A percentile compares a stretch with the other conserved stretches of the same genome.
Evolutionary conservation across 2,888 invertebrate genomes (phyloP).

Genomic region (Chesias legatella): DNA sequence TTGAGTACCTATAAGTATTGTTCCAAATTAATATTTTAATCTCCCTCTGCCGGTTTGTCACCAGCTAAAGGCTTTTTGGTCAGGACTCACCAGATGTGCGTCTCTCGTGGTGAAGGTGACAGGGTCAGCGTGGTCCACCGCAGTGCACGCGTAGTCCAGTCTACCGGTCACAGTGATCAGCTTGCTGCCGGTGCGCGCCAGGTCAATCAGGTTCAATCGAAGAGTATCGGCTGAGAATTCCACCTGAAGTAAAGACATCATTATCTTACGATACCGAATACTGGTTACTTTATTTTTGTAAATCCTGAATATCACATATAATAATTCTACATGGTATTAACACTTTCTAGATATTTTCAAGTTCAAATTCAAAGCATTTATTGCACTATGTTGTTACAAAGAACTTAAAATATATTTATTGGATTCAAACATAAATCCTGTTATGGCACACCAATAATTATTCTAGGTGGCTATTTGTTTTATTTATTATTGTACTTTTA

Average conservation of each 20-base stretch:
- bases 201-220: conserved; percentile 91
- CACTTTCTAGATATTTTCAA: no score
- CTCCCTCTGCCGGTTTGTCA: conserved; percentile 18
- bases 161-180: conserved; percentile 91
- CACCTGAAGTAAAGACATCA: conserved; percentile 80
- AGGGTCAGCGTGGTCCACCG: conserved; percentile 92
- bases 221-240: conserved; percentile 95
- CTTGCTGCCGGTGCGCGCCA: conserved; percentile 90
- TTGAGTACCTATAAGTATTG: no score
- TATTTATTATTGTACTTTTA: no score
- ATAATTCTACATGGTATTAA: no score
- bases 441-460: no score
- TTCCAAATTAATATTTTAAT: neutral
- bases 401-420: no score
- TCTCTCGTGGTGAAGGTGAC: conserved; percentile 95
- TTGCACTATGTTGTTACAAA: no score
- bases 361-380: no score
- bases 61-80: conserved; percentile 12
- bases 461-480: no score
- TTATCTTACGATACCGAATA: neutral
- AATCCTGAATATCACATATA: no score
- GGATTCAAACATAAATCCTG: no score
- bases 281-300: no score
- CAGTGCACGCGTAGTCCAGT: conserved; percentile 92
- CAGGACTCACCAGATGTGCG: conserved; percentile 90